These are phyloP conservation scores for Semicossyphus pulcher DNA, from an alignment of 2,113 vertebrate genomes.

Conservation along the genomic window DNA sequence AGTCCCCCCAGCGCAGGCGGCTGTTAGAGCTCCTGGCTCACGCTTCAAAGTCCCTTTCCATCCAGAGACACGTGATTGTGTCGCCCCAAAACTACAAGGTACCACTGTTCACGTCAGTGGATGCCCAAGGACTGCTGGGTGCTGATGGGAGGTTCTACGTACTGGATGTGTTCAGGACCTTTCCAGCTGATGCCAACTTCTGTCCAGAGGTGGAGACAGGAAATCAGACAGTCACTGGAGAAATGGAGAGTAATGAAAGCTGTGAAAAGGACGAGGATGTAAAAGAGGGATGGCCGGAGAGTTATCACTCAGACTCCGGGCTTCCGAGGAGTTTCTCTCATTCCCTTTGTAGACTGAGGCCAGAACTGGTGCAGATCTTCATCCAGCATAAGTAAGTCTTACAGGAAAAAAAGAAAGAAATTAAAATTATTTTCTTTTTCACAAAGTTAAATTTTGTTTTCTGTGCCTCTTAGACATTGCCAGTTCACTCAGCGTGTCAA, in stretches of 20 bases:
- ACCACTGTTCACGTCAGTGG: slow-evolving; percentile 84
- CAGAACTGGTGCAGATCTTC: slow-evolving; percentile 83
- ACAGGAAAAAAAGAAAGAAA: background rate
- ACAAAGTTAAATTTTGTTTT: background rate
- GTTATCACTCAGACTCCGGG: slow-evolving; percentile 60
- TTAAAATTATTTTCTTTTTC: background rate
- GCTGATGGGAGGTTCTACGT: slow-evolving; percentile 86
- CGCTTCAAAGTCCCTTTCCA: slow-evolving; percentile 78
- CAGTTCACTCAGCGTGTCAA: slow-evolving; percentile 79
- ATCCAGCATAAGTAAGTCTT: slow-evolving; percentile 84
- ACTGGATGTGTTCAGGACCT: slow-evolving; percentile 84
- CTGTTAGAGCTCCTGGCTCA: slow-evolving; percentile 81
- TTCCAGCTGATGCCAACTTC: slow-evolving; percentile 86
- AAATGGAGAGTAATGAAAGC: slow-evolving; percentile 36
- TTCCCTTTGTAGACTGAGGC: slow-evolving; percentile 81
- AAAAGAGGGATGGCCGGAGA: slow-evolving; percentile 69
- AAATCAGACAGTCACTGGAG: slow-evolving; percentile 34
- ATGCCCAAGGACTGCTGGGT: slow-evolving; percentile 85
- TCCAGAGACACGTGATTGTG: slow-evolving; percentile 82
- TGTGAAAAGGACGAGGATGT: slow-evolving; percentile 37
- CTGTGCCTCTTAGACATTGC: slow-evolving; percentile 70
- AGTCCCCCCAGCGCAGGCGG: slow-evolving; percentile 76
- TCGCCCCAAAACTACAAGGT: slow-evolving; percentile 71
- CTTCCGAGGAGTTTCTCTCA: slow-evolving; percentile 80
- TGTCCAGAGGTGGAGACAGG: slow-evolving; percentile 54